Conservation (phyloP, 2,113 vertebrate genomes). For the Ailurus styani region DNA sequence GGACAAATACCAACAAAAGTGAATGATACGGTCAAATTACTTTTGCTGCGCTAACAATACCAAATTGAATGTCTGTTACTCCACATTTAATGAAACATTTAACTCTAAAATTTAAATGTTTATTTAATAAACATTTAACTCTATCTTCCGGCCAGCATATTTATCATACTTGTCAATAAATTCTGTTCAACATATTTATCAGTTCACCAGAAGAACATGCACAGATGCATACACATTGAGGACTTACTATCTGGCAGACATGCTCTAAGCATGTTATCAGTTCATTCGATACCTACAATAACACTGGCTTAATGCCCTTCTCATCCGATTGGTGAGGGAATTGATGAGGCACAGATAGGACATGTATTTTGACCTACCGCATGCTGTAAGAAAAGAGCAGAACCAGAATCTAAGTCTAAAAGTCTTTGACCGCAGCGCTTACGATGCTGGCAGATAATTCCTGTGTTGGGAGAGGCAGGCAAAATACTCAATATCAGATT, state of each 20-base stretch:
- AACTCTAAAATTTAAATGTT: no score
- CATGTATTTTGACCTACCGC: background rate
- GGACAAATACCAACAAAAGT: background rate
- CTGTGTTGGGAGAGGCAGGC: background rate
- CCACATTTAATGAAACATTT: background rate
- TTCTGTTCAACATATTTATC: background rate
- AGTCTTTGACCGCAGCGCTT: background rate
- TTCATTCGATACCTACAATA: background rate
- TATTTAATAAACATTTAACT: no score
- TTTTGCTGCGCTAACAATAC: background rate
- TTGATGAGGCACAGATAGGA: background rate
- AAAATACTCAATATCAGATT: background rate
- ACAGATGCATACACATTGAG: background rate
- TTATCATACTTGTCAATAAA: background rate
- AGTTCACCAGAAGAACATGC: background rate
- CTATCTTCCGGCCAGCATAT: background rate
- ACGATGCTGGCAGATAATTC: background rate
- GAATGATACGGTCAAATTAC: background rate
- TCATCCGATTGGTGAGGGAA: background rate
- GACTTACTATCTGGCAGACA: background rate
- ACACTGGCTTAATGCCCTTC: background rate
- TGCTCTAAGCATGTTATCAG: background rate
- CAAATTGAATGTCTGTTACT: background rate
- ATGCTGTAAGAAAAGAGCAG: background rate
- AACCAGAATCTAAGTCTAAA: background rate